phyloP scores from a whole-genome alignment of 2,797 vertebrate species.

The Holocentrus rufus region DNA sequence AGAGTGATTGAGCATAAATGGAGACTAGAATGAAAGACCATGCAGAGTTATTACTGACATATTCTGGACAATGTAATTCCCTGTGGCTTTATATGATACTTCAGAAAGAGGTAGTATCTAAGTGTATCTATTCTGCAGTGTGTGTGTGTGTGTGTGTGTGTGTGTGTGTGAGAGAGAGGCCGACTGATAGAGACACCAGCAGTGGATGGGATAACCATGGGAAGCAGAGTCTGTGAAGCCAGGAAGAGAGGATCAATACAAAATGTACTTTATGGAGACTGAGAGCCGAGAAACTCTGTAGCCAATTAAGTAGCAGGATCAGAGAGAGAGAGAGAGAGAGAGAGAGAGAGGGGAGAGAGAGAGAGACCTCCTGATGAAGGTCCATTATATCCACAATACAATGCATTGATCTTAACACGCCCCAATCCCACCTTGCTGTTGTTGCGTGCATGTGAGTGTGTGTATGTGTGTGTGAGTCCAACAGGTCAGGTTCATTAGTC shows the following conservation, averaged over 20 bases:
- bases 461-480: conserved; percentile 16
- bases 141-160: conserved; percentile 25
- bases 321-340: conserved; percentile 39
- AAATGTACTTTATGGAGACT: conserved; percentile 77
- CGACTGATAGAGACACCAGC: conserved; percentile 71
- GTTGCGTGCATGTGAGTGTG: conserved; percentile 9
- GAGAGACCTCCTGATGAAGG: conserved; percentile 52
- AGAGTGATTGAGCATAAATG: conserved; percentile 18
- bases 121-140: conserved; percentile 41
- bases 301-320: conserved; percentile 75
- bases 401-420: conserved; percentile 43
- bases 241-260: conserved; percentile 75
- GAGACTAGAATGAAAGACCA: conserved; percentile 26
- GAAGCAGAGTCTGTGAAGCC: conserved; percentile 73
- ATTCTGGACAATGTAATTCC: conserved; percentile 50
- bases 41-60: conserved; percentile 25
- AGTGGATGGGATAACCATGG: conserved; percentile 74
- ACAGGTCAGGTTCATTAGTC: conserved; percentile 34
- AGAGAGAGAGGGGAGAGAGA: conserved; percentile 15
- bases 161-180: conserved; percentile 22
- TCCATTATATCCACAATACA: conserved; percentile 55
- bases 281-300: conserved; percentile 72
- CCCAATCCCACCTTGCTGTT: conserved; percentile 25
- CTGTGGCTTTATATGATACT: conserved; percentile 38
- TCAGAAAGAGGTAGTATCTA: conserved; percentile 56